Conservation (phyloP, 2,113 vertebrate species). For the Tachycineta bicolor region DNA sequence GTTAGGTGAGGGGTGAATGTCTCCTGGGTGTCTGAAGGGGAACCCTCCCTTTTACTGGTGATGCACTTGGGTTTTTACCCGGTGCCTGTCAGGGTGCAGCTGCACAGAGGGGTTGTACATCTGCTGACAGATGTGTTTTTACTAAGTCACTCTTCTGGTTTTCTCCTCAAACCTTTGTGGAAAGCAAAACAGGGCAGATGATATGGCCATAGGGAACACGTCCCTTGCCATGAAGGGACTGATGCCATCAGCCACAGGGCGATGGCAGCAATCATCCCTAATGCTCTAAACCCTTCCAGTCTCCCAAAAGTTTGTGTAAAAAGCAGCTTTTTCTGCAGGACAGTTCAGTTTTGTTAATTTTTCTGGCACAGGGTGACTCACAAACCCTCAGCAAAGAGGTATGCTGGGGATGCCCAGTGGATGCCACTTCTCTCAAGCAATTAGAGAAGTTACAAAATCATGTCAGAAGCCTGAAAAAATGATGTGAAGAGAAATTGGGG, state of each 20-base stretch:
- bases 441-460: background rate
- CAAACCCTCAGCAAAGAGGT: background rate
- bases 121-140: background rate
- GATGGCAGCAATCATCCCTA: background rate
- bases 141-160: background rate
- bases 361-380: background rate
- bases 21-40: background rate
- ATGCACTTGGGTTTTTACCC: background rate
- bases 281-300: background rate
- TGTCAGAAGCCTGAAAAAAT: background rate
- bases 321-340: background rate
- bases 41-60: background rate
- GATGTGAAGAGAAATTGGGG: background rate
- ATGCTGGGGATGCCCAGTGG: background rate
- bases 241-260: background rate
- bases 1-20: background rate
- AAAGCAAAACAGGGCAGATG: background rate
- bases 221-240: background rate
- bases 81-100: background rate
- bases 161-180: background rate
- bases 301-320: background rate
- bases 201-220: fast-evolving
- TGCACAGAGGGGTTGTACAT: fast-evolving
- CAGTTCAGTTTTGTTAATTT: background rate
- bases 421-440: background rate